Base-by-base conservation (phyloP, 2,888 invertebrate genomes). In the Disparrhopalites patrizii region DNA sequence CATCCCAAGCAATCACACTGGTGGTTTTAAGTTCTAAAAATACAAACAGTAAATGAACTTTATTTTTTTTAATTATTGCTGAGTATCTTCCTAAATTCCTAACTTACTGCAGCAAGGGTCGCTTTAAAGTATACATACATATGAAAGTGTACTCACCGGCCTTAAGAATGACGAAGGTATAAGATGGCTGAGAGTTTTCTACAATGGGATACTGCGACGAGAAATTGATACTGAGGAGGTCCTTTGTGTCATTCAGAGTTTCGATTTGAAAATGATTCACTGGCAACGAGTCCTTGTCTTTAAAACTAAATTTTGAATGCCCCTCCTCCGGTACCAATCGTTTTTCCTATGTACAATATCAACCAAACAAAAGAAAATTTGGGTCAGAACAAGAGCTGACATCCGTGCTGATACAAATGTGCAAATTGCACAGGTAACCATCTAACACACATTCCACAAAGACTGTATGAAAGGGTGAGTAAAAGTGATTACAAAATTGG, bases 171-270 rank as follows among this genome's bases (percentile, higher is more conserved):
- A 61, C 50, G 0, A 64, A 65, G 2, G 70, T 61, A 8, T 61
- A 67, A n/a, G 62, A 63, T 2, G 72, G 60, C 3, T 57, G 63
- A 15, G 60, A 58, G 8, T n/a, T n/a, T n/a, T n/a, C n/a, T n/a
- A 57, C 23, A 25, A 13, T 23, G 56, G 5, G 1, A 55, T 55
- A 28, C 4, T 31, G 30, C 23, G 36, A 38, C 8, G 2, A 25
- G 31, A 38, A 30, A 36, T 57, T 36, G 25, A 72, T 43, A 20
- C 47, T 33, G 8, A 75, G 28, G 25, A 75, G 52, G 3, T 65
- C 55, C 66, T 68, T 71, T 8, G 73, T 75, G 33, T 75, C 75
- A 58, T 73, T 73, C 5, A 70, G n/a, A 33, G 30, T 58, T 18
- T 27, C 43, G n/a, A 71, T 51, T 7, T 52, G 18, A 20, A 66